A percentile compares a stretch with the other conserved stretches of the same genome.
These are phyloP conservation scores for Chrysolina oricalcia DNA, from an alignment of 2,888 invertebrate species.

Conservation along the genomic window DNA sequence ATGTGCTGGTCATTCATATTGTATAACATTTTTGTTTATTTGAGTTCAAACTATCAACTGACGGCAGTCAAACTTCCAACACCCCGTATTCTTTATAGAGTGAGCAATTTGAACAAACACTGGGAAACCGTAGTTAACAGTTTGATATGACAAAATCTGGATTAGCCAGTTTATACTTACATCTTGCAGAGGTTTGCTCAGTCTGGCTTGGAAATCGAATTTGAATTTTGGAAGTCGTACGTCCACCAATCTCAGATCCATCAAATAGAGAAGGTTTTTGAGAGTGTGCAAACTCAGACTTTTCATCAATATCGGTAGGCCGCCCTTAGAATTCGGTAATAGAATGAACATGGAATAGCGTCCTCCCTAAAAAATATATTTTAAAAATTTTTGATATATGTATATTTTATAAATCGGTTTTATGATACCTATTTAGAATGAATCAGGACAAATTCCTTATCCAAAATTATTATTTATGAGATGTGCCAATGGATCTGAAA, in stretches of 20 bases:
- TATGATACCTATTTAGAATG: too few relatives aligned
- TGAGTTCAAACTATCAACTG: too few relatives aligned
- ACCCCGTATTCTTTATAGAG: too few relatives aligned
- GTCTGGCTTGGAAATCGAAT: slow-evolving; percentile 80
- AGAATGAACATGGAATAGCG: slow-evolving; percentile 84
- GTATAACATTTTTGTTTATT: too few relatives aligned
- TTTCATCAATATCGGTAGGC: slow-evolving; percentile 76
- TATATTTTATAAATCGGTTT: too few relatives aligned
- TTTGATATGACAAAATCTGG: neutral
- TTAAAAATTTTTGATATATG: too few relatives aligned
- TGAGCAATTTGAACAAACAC: neutral
- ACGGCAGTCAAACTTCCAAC: too few relatives aligned
- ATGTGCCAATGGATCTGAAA: too few relatives aligned
- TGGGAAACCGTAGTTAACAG: neutral
- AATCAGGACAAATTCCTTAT: too few relatives aligned
- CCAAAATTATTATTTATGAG: too few relatives aligned
- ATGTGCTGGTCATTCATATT: too few relatives aligned
- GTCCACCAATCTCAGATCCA: slow-evolving; percentile 77
- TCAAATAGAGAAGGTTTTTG: slow-evolving; percentile 75
- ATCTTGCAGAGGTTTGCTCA: slow-evolving; percentile 77
- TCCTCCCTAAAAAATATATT: slow-evolving; percentile 76
- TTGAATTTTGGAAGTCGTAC: slow-evolving; percentile 84
- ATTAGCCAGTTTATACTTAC: slow-evolving; percentile 69
- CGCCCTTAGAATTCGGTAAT: slow-evolving; percentile 79
- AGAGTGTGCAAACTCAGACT: slow-evolving; percentile 75